Evolutionary conservation across 2,888 invertebrate species (phyloP).

Genomic region (Ceriagrion tenellum): DNA sequence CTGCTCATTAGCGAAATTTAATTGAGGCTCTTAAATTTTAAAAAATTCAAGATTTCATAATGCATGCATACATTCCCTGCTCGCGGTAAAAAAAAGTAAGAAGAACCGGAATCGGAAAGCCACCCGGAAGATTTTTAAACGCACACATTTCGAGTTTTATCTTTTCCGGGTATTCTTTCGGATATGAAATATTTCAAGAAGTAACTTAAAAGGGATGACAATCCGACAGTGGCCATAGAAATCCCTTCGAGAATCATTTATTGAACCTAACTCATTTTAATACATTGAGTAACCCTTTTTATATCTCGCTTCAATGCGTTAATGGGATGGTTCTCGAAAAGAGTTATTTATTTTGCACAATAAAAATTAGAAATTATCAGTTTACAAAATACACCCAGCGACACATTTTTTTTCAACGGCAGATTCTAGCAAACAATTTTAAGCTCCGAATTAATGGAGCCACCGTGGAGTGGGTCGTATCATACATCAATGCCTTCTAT

Average conservation of each 20-base stretch:
- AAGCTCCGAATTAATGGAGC: not conserved
- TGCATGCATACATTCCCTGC: not conserved
- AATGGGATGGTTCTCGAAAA: not conserved
- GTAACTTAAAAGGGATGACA: not conserved
- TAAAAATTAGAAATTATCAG: not conserved
- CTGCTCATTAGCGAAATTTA: slow-evolving; percentile 53
- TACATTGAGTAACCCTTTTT: not conserved
- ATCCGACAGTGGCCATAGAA: not conserved
- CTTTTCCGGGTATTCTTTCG: not conserved
- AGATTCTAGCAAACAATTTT: not conserved
- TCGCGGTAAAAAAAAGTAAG: not conserved
- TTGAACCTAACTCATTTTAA: not conserved
- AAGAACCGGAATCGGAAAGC: not conserved
- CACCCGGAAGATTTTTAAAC: not conserved
- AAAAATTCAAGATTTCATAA: not conserved
- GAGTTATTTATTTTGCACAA: not conserved
- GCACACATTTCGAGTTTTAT: not conserved
- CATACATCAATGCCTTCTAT: not conserved
- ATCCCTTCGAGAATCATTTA: not conserved
- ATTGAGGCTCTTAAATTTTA: slow-evolving; percentile 34
- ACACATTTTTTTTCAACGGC: not conserved
- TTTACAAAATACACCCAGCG: not conserved
- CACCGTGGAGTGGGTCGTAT: not conserved
- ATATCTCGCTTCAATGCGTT: too few relatives aligned
- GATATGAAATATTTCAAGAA: not conserved